phyloP scores from a whole-genome alignment of 2,888 invertebrate genomes.

The Zele albiditarsus region DNA sequence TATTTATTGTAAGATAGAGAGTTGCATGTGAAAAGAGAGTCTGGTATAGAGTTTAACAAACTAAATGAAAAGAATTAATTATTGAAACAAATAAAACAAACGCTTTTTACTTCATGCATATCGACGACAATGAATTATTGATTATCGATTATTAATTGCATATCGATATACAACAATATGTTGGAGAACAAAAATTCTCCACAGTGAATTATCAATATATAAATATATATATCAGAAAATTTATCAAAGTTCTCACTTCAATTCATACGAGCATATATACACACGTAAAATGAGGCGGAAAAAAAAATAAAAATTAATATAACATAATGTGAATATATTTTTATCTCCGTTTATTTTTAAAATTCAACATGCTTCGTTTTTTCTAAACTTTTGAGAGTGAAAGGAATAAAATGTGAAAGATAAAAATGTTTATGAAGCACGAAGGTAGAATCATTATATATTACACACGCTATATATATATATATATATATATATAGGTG shows the following conservation, averaged over 20 bases:
- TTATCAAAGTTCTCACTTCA: slow-evolving; percentile 9
- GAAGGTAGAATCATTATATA: background rate
- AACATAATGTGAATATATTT: slow-evolving; percentile 26
- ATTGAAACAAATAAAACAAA: background rate
- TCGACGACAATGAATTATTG: slow-evolving; percentile 52
- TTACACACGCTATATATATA: too few species aligned
- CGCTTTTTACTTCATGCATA: slow-evolving; percentile 45
- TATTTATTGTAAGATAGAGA: background rate
- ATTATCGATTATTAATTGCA: slow-evolving; percentile 44
- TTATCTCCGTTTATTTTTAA: slow-evolving; percentile 26
- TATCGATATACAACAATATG: slow-evolving; percentile 28
- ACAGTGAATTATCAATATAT: slow-evolving; percentile 8
- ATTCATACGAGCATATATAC: background rate
- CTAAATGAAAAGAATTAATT: background rate
- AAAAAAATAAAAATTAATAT: slow-evolving; percentile 11
- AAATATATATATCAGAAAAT: slow-evolving; percentile 3
- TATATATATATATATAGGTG: background rate
- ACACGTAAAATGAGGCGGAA: background rate
- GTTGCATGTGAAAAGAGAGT: background rate
- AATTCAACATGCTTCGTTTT: background rate
- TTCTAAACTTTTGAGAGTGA: background rate
- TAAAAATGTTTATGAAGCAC: slow-evolving; percentile 1
- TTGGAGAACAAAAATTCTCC: background rate
- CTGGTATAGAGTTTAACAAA: background rate
- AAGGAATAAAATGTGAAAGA: background rate